Evolutionary conservation across 2,797 vertebrate species (phyloP).

Genomic region (Danio choprae): DNA sequence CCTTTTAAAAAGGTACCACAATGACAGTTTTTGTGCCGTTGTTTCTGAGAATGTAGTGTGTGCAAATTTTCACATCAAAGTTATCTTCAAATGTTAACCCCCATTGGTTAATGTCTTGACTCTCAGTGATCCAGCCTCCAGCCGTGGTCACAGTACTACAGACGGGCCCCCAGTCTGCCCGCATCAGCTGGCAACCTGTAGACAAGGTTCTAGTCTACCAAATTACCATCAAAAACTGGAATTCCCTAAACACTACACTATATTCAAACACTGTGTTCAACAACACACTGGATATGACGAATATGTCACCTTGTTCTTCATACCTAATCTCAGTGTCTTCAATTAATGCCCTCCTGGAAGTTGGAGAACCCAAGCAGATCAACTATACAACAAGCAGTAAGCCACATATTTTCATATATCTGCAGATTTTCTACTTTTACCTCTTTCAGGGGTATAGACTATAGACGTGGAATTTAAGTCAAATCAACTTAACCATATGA

Average conservation of each 20-base stretch:
- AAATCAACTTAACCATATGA: too few relatives aligned
- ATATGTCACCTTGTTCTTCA: constrained; percentile 73
- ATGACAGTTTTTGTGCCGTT: too few relatives aligned
- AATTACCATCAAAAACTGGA: constrained; percentile 60
- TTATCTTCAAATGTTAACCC: background rate
- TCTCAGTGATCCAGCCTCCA: constrained; percentile 76
- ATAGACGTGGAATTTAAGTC: too few relatives aligned
- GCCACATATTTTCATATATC: constrained; percentile 49
- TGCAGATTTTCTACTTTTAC: too few relatives aligned
- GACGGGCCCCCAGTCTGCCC: constrained; percentile 31
- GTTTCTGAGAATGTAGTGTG: too few relatives aligned
- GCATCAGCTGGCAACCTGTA: constrained; percentile 73
- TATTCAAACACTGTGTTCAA: constrained; percentile 54
- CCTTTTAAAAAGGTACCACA: too few relatives aligned
- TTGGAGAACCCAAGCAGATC: constrained; percentile 71
- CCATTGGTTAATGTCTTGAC: background rate
- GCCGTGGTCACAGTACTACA: constrained; percentile 47
- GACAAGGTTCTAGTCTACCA: constrained; percentile 72
- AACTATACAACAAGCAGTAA: constrained; percentile 78
- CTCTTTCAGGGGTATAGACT: too few relatives aligned
- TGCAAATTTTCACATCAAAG: background rate
- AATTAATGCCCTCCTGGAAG: constrained; percentile 72
- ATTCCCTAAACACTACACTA: background rate
- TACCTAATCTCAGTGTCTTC: constrained; percentile 78
- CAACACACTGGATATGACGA: constrained; percentile 61